phyloP scores from a whole-genome alignment of 2,888 invertebrate species.

The Cyclophora punctaria region DNA sequence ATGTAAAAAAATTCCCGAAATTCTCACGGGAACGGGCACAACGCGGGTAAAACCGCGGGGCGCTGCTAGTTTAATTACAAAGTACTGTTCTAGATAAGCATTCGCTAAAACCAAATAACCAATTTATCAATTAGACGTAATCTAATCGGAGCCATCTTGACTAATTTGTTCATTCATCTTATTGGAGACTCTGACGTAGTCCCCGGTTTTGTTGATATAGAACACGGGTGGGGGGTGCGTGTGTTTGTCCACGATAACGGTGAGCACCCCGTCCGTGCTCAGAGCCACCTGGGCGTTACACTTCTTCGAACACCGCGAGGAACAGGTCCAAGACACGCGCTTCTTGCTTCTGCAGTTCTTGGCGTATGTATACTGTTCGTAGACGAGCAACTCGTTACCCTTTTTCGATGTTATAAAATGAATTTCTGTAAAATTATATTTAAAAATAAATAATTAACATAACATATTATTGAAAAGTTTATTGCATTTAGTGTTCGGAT shows the following conservation, averaged over 20 bases:
- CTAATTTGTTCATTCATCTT: slow-evolving; percentile 9
- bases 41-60: no score
- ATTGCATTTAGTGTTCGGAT: no score
- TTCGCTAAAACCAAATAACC: no score
- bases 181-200: slow-evolving; percentile 38
- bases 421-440: slow-evolving; percentile 41
- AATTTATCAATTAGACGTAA: no score
- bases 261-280: slow-evolving; percentile 34
- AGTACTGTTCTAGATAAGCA: no score
- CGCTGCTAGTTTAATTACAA: no score
- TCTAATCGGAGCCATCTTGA: no score
- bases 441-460: no score
- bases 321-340: slow-evolving; percentile 48
- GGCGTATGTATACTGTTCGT: slow-evolving; percentile 49
- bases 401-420: slow-evolving; percentile 56
- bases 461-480: no score
- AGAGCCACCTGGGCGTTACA: slow-evolving; percentile 49
- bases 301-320: slow-evolving; percentile 51
- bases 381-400: slow-evolving; percentile 47
- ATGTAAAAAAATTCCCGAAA: no score
- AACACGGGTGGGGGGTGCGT: slow-evolving; percentile 52
- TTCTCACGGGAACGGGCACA: no score
- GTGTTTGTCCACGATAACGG: slow-evolving; percentile 36
- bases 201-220: slow-evolving; percentile 42
- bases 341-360: slow-evolving; percentile 41